Evolutionary conservation across 2,888 invertebrate species (phyloP), one percentile per base, ranked within the genome.

Genomic region (Diaperis boleti): DNA sequence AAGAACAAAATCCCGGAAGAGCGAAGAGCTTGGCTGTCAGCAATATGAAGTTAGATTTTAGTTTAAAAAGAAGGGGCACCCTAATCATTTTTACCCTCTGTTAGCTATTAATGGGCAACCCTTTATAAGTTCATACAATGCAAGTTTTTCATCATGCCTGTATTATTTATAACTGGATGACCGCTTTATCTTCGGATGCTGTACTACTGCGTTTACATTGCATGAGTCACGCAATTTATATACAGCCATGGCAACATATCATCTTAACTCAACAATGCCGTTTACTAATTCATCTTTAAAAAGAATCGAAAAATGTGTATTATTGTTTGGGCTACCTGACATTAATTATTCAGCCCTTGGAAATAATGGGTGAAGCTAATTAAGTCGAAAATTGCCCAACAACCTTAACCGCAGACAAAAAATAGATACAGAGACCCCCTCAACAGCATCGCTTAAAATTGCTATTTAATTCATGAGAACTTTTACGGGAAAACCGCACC

Each of bases 161-260:
- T 76, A 79, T 80, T 80, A 80, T 80, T 78, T 78, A 78, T 77
- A 77, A 78, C 71, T 77, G 76, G 78, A 74, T 79, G 76, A 75
- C 73, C 73, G 72, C 74, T 74, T 76, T 76, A 73, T 76, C 71
- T 71, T 67, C 68, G 69, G 69, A 72, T 70, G 71, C 68, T 70
- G 71, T 69, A 69, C 69, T 70, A 71, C 68, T 72, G 70, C 69
- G 66, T 71, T 71, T 71, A 60, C 65, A 61, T 73, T 68, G 76
- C 76, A 75, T 76, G 75, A 73, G 72, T 73, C 76, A 76, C 76
- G 76, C 76, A 69, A 76, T 73, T 67, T 70, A 67, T 69, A 71
- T 65, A 64, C 69, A 49, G 65, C 70, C 70, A 60, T 67, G 55
- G 67, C 67, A 66, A 68, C 70, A 69, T 70, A 72, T 72, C 72